Conservation (phyloP, 1,140 invertebrate species). For the Marisa cornuarietis region DNA sequence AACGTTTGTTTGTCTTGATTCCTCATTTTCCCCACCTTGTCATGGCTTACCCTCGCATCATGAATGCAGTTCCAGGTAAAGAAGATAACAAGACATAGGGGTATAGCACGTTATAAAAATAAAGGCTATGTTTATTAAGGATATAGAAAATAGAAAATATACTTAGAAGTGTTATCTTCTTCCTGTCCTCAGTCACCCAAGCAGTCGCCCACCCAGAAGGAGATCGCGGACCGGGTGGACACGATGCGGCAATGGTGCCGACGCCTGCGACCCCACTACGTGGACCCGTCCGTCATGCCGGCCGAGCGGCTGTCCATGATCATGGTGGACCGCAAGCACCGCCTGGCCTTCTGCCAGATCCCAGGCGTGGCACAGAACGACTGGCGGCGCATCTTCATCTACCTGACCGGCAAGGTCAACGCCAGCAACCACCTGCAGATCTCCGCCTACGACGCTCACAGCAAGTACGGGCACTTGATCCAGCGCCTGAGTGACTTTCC, state of each 20-base stretch:
- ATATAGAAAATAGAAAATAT: not conserved
- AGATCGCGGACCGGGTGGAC: slow-evolving; percentile 26
- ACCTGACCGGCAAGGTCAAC: slow-evolving; percentile 73
- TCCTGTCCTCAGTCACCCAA: not conserved
- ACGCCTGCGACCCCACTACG: slow-evolving; percentile 27
- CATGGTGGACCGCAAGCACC: slow-evolving; percentile 52
- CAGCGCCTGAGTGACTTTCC: slow-evolving; percentile 70
- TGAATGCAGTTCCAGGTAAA: not conserved
- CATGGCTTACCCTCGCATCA: not conserved
- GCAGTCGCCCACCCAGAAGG: slow-evolving; percentile 1
- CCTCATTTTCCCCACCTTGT: not conserved
- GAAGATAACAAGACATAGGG: not conserved
- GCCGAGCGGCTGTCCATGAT: slow-evolving; percentile 41
- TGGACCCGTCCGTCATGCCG: slow-evolving; percentile 31
- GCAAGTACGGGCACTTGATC: slow-evolving; percentile 41
- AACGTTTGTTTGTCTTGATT: not conserved
- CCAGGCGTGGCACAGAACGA: slow-evolving; percentile 96
- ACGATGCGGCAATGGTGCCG: slow-evolving; percentile 42
- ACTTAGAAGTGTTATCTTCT: not conserved
- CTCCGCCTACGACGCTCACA: slow-evolving; percentile 51
- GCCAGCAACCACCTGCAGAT: slow-evolving; percentile 46
- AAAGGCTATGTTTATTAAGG: not conserved
- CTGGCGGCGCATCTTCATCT: slow-evolving; percentile 90
- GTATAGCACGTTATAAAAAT: not conserved
- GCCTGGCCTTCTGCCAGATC: slow-evolving; percentile 85